Base-by-base conservation (phyloP, 1,140 invertebrate species). In the Pogonomyrmex barbatus region DNA sequence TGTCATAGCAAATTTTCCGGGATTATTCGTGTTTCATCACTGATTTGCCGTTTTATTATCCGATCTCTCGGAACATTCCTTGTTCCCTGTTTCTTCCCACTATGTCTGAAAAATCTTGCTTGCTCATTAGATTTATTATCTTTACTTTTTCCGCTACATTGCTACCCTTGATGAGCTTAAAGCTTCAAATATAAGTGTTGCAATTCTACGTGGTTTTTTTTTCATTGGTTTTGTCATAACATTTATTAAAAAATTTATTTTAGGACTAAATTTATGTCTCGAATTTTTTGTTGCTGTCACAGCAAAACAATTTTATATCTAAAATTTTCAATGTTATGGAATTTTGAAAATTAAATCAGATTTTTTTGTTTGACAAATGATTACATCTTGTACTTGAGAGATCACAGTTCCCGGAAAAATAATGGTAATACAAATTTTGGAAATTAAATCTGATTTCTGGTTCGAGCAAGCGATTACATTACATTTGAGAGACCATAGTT, bases 31-130 rank as follows among this genome's bases (percentile, higher is more conserved):
- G 14, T 71, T 24, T 30, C 60, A 2, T 30, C 30, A 14, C 10
- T 12, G 14, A 9, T 42, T n/a, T 68, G 24, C 24, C 54, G 24
- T 47, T 73, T 54, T 8, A 73, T 56, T 56, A 24, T 36, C 65
- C 39, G 3, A 24, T 52, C 10, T 39, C 12, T 71, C 2, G 39
- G 42, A 77, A 47, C 30, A 63, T 30, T 6, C 8, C 5, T 5
- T 56, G 9, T 42, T 42, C 17, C 12, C 3, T 30, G 24, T 71
- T 39, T 42, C 3, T 39, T 60, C n/a, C 4, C 10, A 2, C 45
- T n/a, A 36, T 1, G 9, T 36, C 42, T 78, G 54, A 54, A 45
- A 73, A 85, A 52, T 71, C 24, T 68, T 9, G 2, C 39, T 63
- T 60, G 9, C 54, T 8, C 2, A 54, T 45, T 30, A 50, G 42